A percentile compares a stretch with the other conserved stretches of the same genome.
These are phyloP conservation scores for Halcyon malimbica DNA, from an alignment of 2,113 vertebrate species.

Conservation along the genomic window DNA sequence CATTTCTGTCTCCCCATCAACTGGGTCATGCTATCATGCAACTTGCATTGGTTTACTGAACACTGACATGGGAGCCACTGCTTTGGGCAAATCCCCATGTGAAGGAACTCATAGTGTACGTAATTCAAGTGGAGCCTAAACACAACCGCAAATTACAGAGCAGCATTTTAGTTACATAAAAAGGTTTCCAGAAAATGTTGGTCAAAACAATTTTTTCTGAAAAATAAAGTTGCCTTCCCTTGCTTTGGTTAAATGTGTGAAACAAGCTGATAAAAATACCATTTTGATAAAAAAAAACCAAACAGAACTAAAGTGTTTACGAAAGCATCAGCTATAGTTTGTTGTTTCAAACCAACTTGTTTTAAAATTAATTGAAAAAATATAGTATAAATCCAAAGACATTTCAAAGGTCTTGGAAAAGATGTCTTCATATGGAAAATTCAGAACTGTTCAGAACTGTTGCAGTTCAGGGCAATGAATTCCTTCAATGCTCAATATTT, in stretches of 20 bases:
- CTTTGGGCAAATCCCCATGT: not conserved
- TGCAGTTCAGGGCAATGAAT: not conserved
- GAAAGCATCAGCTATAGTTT: not conserved
- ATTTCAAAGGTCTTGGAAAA: not conserved
- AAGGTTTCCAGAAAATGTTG: not conserved
- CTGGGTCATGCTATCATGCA: not conserved
- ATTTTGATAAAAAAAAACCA: not conserved
- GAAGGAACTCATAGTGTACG: not conserved
- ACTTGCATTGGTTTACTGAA: not conserved
- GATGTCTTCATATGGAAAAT: not conserved
- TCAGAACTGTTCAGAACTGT: not conserved
- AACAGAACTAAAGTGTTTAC: not conserved
- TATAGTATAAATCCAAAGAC: not conserved
- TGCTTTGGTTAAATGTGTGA: not conserved
- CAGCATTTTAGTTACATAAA: not conserved
- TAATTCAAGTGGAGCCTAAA: not conserved
- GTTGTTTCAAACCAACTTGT: not conserved
- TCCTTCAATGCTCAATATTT: not conserved
- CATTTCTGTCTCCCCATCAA: not conserved
- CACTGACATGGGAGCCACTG: not conserved
- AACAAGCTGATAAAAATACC: not conserved
- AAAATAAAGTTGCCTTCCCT: not conserved
- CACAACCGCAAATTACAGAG: not conserved
- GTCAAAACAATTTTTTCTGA: not conserved
- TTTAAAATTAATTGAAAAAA: not conserved